phyloP scores from a whole-genome alignment of 2,888 invertebrate genomes.

The Erynnis tages region DNA sequence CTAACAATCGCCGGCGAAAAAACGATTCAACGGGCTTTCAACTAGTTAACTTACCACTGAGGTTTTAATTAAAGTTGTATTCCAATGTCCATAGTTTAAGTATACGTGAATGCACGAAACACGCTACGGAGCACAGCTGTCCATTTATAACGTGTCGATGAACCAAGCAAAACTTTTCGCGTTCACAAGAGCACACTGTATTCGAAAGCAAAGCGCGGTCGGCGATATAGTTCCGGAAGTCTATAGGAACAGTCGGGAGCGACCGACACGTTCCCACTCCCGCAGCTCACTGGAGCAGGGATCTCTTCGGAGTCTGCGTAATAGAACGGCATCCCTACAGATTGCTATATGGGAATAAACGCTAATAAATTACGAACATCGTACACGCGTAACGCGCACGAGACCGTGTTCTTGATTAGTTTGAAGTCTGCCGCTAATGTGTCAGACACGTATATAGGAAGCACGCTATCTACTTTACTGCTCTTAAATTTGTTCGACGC shows the following conservation, averaged over 20 bases:
- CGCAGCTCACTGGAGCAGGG: slow-evolving; percentile 72
- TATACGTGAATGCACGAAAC: slow-evolving; percentile 42
- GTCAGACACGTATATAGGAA: slow-evolving; percentile 34
- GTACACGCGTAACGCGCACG: slow-evolving; percentile 72
- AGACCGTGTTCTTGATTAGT: slow-evolving; percentile 75
- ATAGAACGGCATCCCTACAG: slow-evolving; percentile 77
- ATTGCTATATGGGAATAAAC: slow-evolving; percentile 79
- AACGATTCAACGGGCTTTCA: slow-evolving; percentile 2
- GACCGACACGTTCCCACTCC: slow-evolving; percentile 63
- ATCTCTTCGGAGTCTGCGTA: slow-evolving; percentile 80
- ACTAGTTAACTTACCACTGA: slow-evolving; percentile 48
- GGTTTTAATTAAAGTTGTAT: slow-evolving; percentile 45
- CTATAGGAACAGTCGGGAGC: slow-evolving; percentile 44
- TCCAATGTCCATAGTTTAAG: slow-evolving; percentile 56
- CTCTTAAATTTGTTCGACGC: background rate
- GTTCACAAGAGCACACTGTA: slow-evolving; percentile 49
- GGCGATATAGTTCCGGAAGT: slow-evolving; percentile 45
- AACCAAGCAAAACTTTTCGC: slow-evolving; percentile 48
- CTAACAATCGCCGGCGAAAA: slow-evolving; percentile 5
- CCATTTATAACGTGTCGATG: slow-evolving; percentile 39
- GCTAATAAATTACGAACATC: slow-evolving; percentile 79
- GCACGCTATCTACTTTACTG: slow-evolving; percentile 9
- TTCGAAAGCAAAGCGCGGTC: slow-evolving; percentile 41
- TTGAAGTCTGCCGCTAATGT: slow-evolving; percentile 75
- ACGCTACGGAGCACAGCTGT: slow-evolving; percentile 35